Evolutionary conservation across 2,888 invertebrate species (phyloP).

Genomic region (Drosophila kambysellisi): DNA sequence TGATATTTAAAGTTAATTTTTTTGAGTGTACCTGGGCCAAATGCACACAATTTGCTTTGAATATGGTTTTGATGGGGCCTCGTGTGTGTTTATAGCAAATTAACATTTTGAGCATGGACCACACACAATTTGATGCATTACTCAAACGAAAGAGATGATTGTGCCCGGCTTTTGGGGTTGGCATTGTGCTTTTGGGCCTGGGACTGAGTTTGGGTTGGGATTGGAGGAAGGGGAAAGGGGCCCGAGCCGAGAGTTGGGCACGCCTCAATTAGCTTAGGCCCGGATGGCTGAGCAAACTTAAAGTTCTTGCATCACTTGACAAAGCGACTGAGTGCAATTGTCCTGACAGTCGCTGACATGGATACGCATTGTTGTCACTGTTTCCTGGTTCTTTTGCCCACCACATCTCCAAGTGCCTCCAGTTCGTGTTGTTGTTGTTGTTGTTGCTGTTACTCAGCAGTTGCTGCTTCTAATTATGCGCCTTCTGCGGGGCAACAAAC

Average conservation of each 20-base stretch:
- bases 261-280: slow-evolving; percentile 61
- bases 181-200: slow-evolving; percentile 9
- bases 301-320: slow-evolving; percentile 72
- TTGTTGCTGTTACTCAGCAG: background rate
- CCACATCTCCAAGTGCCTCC: slow-evolving; percentile 44
- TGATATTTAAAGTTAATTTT: background rate
- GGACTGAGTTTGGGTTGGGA: background rate
- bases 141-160: slow-evolving; percentile 32
- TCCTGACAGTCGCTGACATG: slow-evolving; percentile 64
- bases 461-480: slow-evolving; percentile 69
- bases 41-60: slow-evolving; percentile 72
- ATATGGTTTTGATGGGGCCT: slow-evolving; percentile 36
- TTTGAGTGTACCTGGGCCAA: slow-evolving; percentile 35
- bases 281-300: slow-evolving; percentile 46
- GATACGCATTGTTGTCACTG: slow-evolving; percentile 65
- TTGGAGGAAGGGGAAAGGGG: background rate
- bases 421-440: slow-evolving; percentile 14
- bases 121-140: slow-evolving; percentile 62
- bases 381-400: slow-evolving; percentile 63
- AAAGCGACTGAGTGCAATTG: slow-evolving; percentile 56
- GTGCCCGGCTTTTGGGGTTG: slow-evolving; percentile 13
- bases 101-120: slow-evolving; percentile 61
- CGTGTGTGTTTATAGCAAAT: slow-evolving; percentile 53
- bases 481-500: slow-evolving; percentile 71
- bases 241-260: slow-evolving; percentile 18